These are phyloP conservation scores for Deilephila porcellus DNA, from an alignment of 2,888 invertebrate species.

Conservation along the genomic window DNA sequence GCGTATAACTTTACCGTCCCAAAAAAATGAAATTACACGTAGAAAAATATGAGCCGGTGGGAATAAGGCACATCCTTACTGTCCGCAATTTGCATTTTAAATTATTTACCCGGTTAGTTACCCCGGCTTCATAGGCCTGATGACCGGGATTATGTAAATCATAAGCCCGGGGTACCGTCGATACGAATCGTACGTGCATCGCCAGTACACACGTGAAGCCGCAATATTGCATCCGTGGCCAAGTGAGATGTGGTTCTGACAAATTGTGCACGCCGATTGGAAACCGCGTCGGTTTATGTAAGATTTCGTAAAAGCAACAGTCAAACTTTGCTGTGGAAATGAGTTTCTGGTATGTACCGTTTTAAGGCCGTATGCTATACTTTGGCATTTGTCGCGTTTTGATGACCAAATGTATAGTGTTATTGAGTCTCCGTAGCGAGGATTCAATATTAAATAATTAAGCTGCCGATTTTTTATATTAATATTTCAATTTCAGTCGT, in stretches of 20 bases:
- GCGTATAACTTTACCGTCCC: background rate
- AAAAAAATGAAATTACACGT: background rate
- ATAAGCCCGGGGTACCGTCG: background rate
- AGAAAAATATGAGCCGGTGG: background rate
- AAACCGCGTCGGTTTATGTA: background rate
- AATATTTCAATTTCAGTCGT: too few relatives aligned
- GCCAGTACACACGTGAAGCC: background rate
- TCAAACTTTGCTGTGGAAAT: background rate
- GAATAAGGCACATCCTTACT: background rate
- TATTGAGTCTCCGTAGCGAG: too few relatives aligned
- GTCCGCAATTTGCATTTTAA: constrained; percentile 18
- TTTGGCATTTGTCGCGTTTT: background rate
- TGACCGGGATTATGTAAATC: constrained; percentile 23
- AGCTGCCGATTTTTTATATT: too few relatives aligned
- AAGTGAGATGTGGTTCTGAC: constrained; percentile 15
- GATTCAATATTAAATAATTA: too few relatives aligned
- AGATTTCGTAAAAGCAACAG: constrained; percentile 13
- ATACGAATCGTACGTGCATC: constrained; percentile 11
- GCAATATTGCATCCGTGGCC: constrained; percentile 13
- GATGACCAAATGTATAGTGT: too few relatives aligned
- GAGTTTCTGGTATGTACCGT: background rate
- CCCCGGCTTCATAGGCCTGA: constrained; percentile 12
- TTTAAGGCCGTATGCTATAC: background rate
- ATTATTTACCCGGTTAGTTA: constrained; percentile 17
- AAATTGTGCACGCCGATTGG: constrained; percentile 6